Base-by-base conservation (phyloP, 1,140 invertebrate species). In the Eumaeus atala region DNA sequence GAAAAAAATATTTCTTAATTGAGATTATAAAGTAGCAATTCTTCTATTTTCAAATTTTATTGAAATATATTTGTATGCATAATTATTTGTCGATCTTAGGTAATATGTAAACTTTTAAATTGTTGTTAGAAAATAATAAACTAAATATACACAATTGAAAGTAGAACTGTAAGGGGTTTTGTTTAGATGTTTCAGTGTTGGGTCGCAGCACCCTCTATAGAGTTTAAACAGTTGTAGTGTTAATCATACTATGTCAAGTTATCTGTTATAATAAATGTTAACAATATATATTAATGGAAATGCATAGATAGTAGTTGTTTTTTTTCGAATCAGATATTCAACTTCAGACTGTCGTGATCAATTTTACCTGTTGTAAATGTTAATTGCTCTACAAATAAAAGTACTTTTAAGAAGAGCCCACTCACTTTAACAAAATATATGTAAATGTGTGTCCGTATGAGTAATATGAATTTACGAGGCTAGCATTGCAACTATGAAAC, bases 311-410 rank as follows among this genome's bases (percentile, higher is more conserved):
- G 9, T 16, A 34, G 48, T 50, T 35, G 44, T 40, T 53, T 53
- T n/a, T 44, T 44, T 3, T 53, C 38, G 21, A 34, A 40, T 44
- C 51, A 53, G 40, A 53, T 28, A 53, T 42, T 17, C 37, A 28
- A n/a, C 21, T 18, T 52, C 51, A 52, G 18, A 37, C 12, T 11
- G 18, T 21, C 38, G 28, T 40, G 38, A 53, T 53, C 37, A 53
- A 53, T 42, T 53, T 53, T 44, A 53, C n/a, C n/a, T 51, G 35
- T 50, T 52, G 51, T 53, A 53, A 53, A 53, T 53, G 51, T 53
- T 53, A 44, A n/a, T 53, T 33, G 33, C 44, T 14, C 37, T 53
- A 44, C 21, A 40, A 53, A 53, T 37, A 44, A 40, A 53, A 34
- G 18, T 42, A 42, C 40, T 33, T 33, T 16, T 53, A 53, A 42